phyloP scores from a whole-genome alignment of 2,797 vertebrate genomes.

The Melanotaenia maccullochi region DNA sequence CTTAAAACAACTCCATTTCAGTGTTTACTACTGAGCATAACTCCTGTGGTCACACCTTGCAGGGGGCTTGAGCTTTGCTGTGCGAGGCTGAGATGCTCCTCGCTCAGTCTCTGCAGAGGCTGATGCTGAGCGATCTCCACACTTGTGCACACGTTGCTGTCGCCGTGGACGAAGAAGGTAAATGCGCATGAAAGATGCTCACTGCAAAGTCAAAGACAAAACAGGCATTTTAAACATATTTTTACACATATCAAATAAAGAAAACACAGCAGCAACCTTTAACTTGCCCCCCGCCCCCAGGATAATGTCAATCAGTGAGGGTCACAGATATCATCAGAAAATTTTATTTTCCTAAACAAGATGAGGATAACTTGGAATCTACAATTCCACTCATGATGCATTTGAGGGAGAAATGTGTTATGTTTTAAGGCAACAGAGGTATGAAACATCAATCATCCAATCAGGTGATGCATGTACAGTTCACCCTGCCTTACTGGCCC shows the following conservation, averaged over 20 bases:
- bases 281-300: no score
- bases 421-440: background rate
- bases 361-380: background rate
- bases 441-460: background rate
- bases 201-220: constrained; percentile 72
- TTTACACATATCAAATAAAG: constrained; percentile 7
- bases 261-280: constrained; percentile 1
- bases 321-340: background rate
- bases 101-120: constrained; percentile 93
- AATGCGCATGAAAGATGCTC: constrained; percentile 98
- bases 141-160: constrained; percentile 99
- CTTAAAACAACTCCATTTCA: background rate
- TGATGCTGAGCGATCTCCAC: constrained; percentile 96
- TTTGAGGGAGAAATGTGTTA: background rate
- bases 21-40: background rate
- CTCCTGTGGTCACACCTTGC: constrained; percentile 86
- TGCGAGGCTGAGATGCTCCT: constrained; percentile 96
- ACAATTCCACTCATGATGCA: background rate
- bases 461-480: constrained; percentile 12
- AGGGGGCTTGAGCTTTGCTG: constrained; percentile 95
- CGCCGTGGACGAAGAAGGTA: constrained; percentile 98
- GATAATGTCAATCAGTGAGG: no score
- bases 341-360: background rate
- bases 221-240: background rate
- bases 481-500: background rate